Conservation (phyloP, 2,888 invertebrate species). For the Drosophila falleni region DNA sequence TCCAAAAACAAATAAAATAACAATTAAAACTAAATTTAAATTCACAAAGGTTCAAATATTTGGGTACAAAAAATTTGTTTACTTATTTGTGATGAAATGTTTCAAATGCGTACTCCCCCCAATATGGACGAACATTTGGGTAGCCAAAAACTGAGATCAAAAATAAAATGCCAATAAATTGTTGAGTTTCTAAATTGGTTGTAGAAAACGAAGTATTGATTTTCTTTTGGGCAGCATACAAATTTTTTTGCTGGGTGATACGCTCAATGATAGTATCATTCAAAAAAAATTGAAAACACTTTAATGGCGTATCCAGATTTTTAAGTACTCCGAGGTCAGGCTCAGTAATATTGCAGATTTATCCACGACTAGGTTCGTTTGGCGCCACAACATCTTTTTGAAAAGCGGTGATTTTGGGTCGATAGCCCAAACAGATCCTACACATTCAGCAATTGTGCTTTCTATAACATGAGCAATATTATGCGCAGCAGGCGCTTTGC, state of each 20-base stretch:
- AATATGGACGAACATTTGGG: conserved; percentile 4
- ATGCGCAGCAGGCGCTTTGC: conserved; percentile 26
- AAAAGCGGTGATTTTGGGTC: conserved; percentile 1
- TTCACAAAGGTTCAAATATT: conserved; percentile 4
- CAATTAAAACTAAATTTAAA: too few relatives aligned
- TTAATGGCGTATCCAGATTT: conserved; percentile 6
- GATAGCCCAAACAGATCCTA: conserved; percentile 2
- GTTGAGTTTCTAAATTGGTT: too few relatives aligned
- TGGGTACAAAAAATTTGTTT: conserved; percentile 7
- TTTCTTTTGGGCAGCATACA: neutral
- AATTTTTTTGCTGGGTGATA: too few relatives aligned
- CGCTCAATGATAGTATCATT: conserved; percentile 8
- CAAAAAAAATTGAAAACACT: conserved; percentile 7
- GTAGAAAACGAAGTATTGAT: too few relatives aligned
- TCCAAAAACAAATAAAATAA: too few relatives aligned
- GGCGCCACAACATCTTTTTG: conserved; percentile 6
- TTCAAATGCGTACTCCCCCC: neutral
- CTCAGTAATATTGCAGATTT: conserved; percentile 5
- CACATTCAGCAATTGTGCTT: conserved; percentile 11
- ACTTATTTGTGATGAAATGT: conserved; percentile 25
- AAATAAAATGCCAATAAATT: too few relatives aligned
- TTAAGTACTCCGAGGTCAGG: conserved; percentile 3
- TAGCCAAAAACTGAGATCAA: neutral
- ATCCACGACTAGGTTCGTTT: conserved; percentile 6
- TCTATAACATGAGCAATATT: conserved; percentile 20